phyloP scores from a whole-genome alignment of 2,888 invertebrate genomes.

The Dryococelus australis region DNA sequence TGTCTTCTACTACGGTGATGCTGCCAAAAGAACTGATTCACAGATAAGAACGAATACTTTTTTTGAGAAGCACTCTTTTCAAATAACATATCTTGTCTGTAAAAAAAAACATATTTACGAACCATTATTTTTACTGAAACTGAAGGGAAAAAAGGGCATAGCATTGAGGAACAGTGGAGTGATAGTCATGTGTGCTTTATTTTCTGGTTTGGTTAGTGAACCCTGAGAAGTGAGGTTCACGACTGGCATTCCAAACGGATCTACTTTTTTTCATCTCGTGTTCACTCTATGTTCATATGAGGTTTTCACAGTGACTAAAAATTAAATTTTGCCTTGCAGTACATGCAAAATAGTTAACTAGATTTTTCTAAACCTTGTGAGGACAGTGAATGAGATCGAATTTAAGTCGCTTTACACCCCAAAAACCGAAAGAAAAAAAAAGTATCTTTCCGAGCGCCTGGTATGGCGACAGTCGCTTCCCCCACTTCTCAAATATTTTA shows the following conservation, averaged over 20 bases:
- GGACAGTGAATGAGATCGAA: neutral
- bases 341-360: neutral
- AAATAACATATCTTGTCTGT: neutral
- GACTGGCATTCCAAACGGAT: neutral
- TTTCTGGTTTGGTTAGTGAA: slow-evolving; percentile 43
- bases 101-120: neutral
- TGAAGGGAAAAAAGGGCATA: slow-evolving; percentile 45
- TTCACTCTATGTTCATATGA: neutral
- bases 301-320: no score
- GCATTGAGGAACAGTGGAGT: slow-evolving; percentile 45
- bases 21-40: neutral
- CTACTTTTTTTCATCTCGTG: neutral
- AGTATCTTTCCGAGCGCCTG: neutral
- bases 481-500: neutral
- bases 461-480: neutral
- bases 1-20: neutral
- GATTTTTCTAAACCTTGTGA: neutral
- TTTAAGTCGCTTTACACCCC: neutral
- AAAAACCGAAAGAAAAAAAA: neutral
- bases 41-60: neutral
- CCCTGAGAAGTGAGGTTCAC: slow-evolving; percentile 35
- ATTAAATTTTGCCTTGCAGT: neutral
- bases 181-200: slow-evolving; percentile 44
- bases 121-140: slow-evolving; percentile 30
- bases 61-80: neutral